phyloP scores from a whole-genome alignment of 2,797 vertebrate genomes.

The Leptodactylus fallax region DNA sequence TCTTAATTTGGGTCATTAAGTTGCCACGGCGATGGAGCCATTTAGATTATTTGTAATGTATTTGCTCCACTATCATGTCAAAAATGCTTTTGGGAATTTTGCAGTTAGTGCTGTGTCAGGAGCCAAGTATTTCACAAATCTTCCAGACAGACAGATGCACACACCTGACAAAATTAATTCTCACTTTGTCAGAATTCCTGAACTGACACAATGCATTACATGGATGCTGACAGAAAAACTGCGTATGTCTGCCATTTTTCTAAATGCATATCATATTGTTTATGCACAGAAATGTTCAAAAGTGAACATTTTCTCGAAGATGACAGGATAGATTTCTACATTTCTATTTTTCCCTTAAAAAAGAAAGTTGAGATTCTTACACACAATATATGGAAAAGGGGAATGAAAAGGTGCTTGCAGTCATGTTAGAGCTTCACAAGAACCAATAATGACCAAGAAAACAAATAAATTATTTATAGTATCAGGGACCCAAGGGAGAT shows the following conservation, averaged over 20 bases:
- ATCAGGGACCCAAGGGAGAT: too few species aligned
- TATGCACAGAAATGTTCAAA: constrained; percentile 48
- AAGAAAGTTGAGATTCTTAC: constrained; percentile 29
- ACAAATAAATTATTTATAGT: background rate
- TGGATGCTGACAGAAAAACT: constrained; percentile 50
- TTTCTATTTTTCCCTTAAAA: constrained; percentile 39
- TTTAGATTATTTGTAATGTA: constrained; percentile 49
- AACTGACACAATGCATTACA: constrained; percentile 44
- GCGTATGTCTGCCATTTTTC: constrained; percentile 39
- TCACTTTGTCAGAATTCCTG: constrained; percentile 55
- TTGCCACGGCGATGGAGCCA: constrained; percentile 42
- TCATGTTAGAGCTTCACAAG: background rate
- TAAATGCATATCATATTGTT: constrained; percentile 37
- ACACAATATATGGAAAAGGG: background rate
- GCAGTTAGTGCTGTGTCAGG: constrained; percentile 46
- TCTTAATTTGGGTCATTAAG: constrained; percentile 59
- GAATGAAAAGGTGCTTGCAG: background rate
- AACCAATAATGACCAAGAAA: background rate
- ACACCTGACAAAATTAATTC: constrained; percentile 63
- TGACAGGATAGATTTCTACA: constrained; percentile 40
- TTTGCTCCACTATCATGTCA: constrained; percentile 40
- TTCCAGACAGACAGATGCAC: constrained; percentile 46
- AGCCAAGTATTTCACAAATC: constrained; percentile 59
- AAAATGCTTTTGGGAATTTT: constrained; percentile 46
- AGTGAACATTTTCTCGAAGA: constrained; percentile 36